A percentile compares a stretch with the other conserved stretches of the same genome.
phyloP scores from a whole-genome alignment of 2,888 invertebrate genomes.

The Cosmopolites sordidus region DNA sequence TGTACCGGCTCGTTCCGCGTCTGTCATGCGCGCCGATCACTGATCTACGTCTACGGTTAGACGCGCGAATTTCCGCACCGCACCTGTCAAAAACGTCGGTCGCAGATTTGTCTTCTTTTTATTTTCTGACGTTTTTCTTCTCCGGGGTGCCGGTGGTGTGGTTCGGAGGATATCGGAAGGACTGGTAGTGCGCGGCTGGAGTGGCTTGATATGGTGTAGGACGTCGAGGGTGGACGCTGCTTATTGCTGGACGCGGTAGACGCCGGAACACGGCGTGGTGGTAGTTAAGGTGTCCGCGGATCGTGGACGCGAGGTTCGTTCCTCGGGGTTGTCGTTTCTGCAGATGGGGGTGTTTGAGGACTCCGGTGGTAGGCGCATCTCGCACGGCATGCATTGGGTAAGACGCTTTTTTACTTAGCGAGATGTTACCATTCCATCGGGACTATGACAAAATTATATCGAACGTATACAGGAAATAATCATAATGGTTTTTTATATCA shows the following conservation, averaged over 20 bases:
- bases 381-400: constrained; percentile 87
- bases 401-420: no score
- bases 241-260: constrained; percentile 13
- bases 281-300: constrained; percentile 37
- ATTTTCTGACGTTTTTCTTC: no score
- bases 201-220: constrained; percentile 3
- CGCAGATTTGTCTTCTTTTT: no score
- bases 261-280: constrained; percentile 21
- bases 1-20: constrained; percentile 9
- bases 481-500: no score
- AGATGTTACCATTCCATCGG: no score
- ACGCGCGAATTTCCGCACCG: no score
- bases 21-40: constrained; percentile 21
- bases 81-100: no score
- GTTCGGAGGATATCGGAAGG: neutral
- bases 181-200: neutral
- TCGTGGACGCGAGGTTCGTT: constrained; percentile 39
- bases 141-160: neutral
- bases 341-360: constrained; percentile 93
- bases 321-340: constrained; percentile 51
- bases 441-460: no score
- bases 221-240: neutral
- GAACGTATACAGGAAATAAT: no score
- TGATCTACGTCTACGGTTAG: neutral
- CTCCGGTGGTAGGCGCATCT: constrained; percentile 49